Evolutionary conservation across 2,888 invertebrate species (phyloP).

Genomic region (Ectemnius lituratus): DNA sequence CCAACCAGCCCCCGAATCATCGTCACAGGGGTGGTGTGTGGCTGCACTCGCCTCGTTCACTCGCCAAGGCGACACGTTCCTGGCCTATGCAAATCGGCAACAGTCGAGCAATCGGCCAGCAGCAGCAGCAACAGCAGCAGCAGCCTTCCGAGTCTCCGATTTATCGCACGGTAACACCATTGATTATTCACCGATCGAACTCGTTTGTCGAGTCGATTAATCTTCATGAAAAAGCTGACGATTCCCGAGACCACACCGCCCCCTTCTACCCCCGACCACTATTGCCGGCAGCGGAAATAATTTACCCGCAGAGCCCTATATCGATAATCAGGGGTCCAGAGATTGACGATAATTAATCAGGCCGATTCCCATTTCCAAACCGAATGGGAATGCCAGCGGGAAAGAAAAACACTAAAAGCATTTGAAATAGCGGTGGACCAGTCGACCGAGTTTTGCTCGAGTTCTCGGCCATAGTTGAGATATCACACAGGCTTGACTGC

Average conservation of each 20-base stretch:
- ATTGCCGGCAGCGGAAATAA: slow-evolving; percentile 21
- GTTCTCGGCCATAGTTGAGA: slow-evolving; percentile 12
- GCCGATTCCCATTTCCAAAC: too few species aligned
- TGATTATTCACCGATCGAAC: slow-evolving; percentile 60
- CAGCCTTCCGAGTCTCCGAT: slow-evolving; percentile 39
- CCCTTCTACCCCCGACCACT: background rate
- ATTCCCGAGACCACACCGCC: slow-evolving; percentile 31
- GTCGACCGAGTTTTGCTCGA: too few species aligned
- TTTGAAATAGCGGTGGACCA: too few species aligned
- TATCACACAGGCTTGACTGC: slow-evolving; percentile 35
- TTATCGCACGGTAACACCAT: slow-evolving; percentile 54
- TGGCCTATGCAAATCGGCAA: slow-evolving; percentile 55
- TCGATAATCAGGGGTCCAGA: background rate
- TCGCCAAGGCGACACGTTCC: slow-evolving; percentile 57
- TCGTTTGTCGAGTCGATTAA: slow-evolving; percentile 63
- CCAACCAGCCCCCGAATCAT: background rate
- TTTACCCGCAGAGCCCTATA: slow-evolving; percentile 17
- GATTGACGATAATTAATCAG: too few species aligned
- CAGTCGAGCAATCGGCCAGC: slow-evolving; percentile 38
- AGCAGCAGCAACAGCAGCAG: background rate
- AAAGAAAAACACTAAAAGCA: too few species aligned
- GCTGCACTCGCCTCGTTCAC: slow-evolving; percentile 34
- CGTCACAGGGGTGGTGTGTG: background rate
- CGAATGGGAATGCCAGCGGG: too few species aligned
- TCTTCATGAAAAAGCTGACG: slow-evolving; percentile 55